Percentiles rank a stretch among this genome's conserved stretches.
Conservation (phyloP, 2,888 invertebrate species). For the Cabera pusaria region DNA sequence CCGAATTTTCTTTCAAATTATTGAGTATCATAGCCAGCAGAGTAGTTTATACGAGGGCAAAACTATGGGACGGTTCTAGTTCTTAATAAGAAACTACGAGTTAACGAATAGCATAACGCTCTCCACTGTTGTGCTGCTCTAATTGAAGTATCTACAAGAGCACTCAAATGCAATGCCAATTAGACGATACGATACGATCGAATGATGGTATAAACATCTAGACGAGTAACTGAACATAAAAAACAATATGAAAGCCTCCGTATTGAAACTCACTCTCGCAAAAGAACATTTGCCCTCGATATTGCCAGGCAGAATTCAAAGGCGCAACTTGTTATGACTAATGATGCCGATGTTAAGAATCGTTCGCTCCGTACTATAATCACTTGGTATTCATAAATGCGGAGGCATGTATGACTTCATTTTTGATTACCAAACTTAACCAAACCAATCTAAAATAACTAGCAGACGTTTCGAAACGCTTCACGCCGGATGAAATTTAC, state of each 20-base stretch:
- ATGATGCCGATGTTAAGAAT: slow-evolving; percentile 16
- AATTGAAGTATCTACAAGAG: slow-evolving; percentile 1
- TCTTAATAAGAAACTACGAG: no score
- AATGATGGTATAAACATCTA: background rate
- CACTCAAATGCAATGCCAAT: slow-evolving; percentile 1
- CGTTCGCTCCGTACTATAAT: slow-evolving; percentile 8
- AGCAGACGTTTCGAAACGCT: slow-evolving; percentile 9
- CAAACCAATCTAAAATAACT: slow-evolving; percentile 12
- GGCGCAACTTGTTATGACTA: slow-evolving; percentile 10
- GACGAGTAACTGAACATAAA: slow-evolving; percentile 2
- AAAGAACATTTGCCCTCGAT: slow-evolving; percentile 5
- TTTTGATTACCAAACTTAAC: slow-evolving; percentile 13
- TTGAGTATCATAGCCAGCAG: no score
- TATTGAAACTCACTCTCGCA: no score
- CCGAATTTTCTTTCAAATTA: no score
- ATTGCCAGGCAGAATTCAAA: slow-evolving; percentile 17
- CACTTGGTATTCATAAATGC: slow-evolving; percentile 12
- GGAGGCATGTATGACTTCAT: slow-evolving; percentile 16
- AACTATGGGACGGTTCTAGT: no score
- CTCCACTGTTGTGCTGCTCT: background rate
- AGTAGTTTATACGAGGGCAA: no score
- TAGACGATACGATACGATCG: background rate
- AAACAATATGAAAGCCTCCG: slow-evolving; percentile 7
- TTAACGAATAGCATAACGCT: no score
- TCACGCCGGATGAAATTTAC: slow-evolving; percentile 1